A percentile compares a stretch with the other conserved stretches of the same genome.
These are phyloP conservation scores for Leuciscus waleckii DNA, from an alignment of 2,797 vertebrate genomes.

Conservation along the genomic window DNA sequence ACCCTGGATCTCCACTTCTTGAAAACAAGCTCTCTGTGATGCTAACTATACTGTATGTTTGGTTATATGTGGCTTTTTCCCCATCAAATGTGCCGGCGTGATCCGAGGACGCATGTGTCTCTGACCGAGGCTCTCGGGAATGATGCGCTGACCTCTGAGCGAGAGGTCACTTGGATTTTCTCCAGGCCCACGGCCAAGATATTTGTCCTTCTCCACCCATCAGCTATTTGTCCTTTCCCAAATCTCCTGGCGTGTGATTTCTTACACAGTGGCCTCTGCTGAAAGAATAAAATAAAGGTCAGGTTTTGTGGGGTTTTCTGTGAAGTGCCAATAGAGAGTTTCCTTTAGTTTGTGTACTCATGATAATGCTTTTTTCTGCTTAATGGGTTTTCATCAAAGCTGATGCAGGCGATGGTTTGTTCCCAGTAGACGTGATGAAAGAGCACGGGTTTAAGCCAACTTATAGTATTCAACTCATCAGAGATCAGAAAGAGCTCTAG, in stretches of 20 bases:
- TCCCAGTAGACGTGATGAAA: constrained; percentile 38
- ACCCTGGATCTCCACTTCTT: neutral
- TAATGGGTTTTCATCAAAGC: constrained; percentile 24
- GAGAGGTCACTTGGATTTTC: constrained; percentile 46
- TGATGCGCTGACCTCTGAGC: constrained; percentile 40
- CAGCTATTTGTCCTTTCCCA: constrained; percentile 34
- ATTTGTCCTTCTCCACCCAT: constrained; percentile 49
- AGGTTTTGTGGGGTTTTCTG: constrained; percentile 40
- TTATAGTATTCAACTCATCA: neutral
- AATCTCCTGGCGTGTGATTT: constrained; percentile 32
- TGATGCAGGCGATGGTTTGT: neutral
- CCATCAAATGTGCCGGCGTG: constrained; percentile 35
- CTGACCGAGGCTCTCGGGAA: constrained; percentile 42
- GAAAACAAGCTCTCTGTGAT: neutral
- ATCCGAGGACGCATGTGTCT: constrained; percentile 45
- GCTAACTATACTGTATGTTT: neutral
- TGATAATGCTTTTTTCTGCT: neutral
- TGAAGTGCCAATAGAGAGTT: constrained; percentile 29
- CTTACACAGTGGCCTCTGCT: constrained; percentile 40
- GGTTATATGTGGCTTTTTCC: constrained; percentile 7
- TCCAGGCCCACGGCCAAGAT: constrained; percentile 49
- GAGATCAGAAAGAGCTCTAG: constrained; percentile 5
- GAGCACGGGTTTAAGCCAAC: neutral
- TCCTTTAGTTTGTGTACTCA: constrained; percentile 23
- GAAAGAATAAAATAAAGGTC: constrained; percentile 46